Evolutionary conservation across 2,888 invertebrate genomes (phyloP).

Genomic region (Rhogogaster chlorosoma): DNA sequence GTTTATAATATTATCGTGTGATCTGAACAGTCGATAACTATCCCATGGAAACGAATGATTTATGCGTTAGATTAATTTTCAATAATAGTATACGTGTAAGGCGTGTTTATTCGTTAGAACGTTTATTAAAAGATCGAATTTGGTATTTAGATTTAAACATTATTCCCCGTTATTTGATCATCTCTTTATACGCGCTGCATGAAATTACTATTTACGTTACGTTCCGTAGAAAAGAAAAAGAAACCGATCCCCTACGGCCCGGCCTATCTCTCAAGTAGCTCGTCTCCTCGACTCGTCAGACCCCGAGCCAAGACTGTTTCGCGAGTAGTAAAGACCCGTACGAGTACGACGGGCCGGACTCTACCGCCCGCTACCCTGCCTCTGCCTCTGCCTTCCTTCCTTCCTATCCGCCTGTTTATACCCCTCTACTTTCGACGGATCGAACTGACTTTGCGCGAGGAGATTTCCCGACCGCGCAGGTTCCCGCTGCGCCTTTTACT

Average conservation of each 20-base stretch:
- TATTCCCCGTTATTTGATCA: neutral
- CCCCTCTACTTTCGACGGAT: constrained; percentile 52
- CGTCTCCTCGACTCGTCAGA: neutral
- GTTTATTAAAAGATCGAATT: neutral
- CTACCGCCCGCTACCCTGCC: constrained; percentile 4
- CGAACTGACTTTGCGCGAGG: constrained; percentile 54
- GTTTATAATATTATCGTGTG: too few species aligned
- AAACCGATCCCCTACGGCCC: neutral
- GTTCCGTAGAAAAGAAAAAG: neutral
- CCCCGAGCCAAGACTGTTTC: constrained; percentile 6
- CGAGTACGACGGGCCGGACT: neutral
- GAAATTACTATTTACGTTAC: neutral
- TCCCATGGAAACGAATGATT: too few species aligned
- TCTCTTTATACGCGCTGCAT: neutral
- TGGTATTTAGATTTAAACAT: neutral
- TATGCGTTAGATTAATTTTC: neutral
- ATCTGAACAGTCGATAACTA: too few species aligned
- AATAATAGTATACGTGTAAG: neutral
- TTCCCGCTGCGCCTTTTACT: constrained; percentile 19
- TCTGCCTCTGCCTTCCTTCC: neutral
- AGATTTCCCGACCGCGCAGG: neutral
- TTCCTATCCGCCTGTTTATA: constrained; percentile 30
- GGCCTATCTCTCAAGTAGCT: neutral
- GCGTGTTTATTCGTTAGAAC: neutral
- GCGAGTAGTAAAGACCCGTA: neutral